These are phyloP conservation scores for Schlechtendalia chinensis DNA, from an alignment of 1,140 invertebrate genomes.

Conservation along the genomic window DNA sequence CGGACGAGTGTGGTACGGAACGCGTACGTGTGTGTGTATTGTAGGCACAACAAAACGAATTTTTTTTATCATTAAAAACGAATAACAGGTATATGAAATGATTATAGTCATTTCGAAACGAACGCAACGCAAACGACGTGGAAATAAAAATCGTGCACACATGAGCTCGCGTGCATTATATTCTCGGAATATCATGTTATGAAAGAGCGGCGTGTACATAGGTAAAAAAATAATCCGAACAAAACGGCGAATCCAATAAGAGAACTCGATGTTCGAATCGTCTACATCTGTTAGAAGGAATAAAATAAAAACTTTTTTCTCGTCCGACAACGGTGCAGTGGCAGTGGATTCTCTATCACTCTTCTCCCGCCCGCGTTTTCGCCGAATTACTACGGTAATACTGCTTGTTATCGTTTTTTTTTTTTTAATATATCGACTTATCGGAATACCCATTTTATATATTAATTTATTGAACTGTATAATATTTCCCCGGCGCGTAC, in stretches of 20 bases:
- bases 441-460: background rate
- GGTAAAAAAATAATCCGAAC: background rate
- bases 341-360: too few relatives aligned
- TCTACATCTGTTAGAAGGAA: slow-evolving; percentile 6
- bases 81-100: slow-evolving; percentile 1
- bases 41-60: background rate
- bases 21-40: too few relatives aligned
- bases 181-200: background rate
- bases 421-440: background rate
- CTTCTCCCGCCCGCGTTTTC: background rate
- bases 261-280: background rate
- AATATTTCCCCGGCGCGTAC: background rate
- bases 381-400: background rate
- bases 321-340: background rate
- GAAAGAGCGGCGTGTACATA: background rate
- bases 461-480: too few relatives aligned
- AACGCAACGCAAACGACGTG: slow-evolving; percentile 13
- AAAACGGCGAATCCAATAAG: slow-evolving; percentile 23
- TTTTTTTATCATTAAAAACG: slow-evolving; percentile 11
- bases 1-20: too few relatives aligned
- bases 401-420: background rate
- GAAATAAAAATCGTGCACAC: slow-evolving; percentile 21
- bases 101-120: slow-evolving; percentile 16
- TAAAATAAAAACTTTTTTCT: background rate
- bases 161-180: background rate